Evolutionary conservation across 2,113 vertebrate genomes (phyloP).

Genomic region (Malurus cyaneus): DNA sequence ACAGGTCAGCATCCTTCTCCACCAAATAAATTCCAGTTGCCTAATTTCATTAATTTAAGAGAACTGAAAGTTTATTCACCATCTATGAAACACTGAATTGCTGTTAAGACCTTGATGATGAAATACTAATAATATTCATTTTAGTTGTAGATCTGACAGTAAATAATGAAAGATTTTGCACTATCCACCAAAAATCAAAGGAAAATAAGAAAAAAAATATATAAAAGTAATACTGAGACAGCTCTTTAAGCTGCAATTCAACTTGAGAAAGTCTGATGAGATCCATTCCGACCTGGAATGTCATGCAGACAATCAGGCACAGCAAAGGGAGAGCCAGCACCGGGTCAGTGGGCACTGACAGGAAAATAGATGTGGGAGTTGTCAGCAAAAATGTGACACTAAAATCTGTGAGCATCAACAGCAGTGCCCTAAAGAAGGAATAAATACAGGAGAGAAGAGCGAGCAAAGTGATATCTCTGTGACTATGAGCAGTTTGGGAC

Average conservation of each 20-base stretch:
- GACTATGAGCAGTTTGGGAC: background rate
- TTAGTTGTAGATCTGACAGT: background rate
- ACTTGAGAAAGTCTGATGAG: slow-evolving; percentile 13
- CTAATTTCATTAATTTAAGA: background rate
- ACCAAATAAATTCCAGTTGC: background rate
- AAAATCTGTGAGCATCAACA: slow-evolving; percentile 53
- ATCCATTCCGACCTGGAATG: background rate
- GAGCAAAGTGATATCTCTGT: slow-evolving; percentile 1
- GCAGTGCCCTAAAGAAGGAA: slow-evolving; percentile 36
- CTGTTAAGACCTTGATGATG: background rate
- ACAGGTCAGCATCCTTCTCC: background rate
- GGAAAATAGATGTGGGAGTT: slow-evolving; percentile 49
- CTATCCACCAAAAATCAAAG: background rate
- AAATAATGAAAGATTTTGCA: background rate
- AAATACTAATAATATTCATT: background rate
- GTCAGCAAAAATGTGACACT: slow-evolving; percentile 50
- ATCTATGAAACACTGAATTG: background rate
- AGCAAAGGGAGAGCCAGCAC: slow-evolving; percentile 52
- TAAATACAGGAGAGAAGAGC: background rate
- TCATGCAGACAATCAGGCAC: background rate
- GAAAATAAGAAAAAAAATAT: background rate
- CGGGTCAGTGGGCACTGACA: slow-evolving; percentile 29
- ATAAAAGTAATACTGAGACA: background rate
- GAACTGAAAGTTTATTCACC: background rate
- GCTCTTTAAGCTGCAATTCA: background rate